Percentiles rank a stretch among this genome's conserved stretches.
phyloP scores from a whole-genome alignment of 1,140 invertebrate genomes.

The Microvelia longipes region DNA sequence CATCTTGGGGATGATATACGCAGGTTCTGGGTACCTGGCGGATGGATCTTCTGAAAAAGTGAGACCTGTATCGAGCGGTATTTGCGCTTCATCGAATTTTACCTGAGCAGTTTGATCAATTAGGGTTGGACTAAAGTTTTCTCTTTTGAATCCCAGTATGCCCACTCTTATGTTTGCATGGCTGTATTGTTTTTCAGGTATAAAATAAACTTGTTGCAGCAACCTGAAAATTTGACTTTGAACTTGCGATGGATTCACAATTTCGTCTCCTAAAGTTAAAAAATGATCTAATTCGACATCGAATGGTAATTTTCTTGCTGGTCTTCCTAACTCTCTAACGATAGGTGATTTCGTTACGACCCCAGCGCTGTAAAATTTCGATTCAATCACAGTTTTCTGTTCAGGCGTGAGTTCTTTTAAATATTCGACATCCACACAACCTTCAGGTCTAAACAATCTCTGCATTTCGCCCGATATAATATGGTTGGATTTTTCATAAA shows the following conservation, averaged over 20 bases:
- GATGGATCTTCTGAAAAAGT: not conserved
- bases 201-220: not conserved
- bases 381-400: not conserved
- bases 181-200: not conserved
- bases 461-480: not conserved
- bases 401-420: not conserved
- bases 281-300: not conserved
- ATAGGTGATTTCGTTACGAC: not conserved
- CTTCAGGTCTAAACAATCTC: not conserved
- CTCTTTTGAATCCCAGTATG: slow-evolving; percentile 4
- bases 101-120: not conserved
- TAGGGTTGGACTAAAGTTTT: not conserved
- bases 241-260: not conserved
- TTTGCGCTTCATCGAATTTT: not conserved
- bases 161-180: not conserved
- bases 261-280: not conserved
- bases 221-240: not conserved
- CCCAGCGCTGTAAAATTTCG: not conserved
- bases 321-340: not conserved
- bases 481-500: not conserved
- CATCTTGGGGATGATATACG: not conserved
- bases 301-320: not conserved
- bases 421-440: not conserved
- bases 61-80: not conserved
- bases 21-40: not conserved